phyloP scores from a whole-genome alignment of 2,113 vertebrate species.

The Dicentrarchus labrax region DNA sequence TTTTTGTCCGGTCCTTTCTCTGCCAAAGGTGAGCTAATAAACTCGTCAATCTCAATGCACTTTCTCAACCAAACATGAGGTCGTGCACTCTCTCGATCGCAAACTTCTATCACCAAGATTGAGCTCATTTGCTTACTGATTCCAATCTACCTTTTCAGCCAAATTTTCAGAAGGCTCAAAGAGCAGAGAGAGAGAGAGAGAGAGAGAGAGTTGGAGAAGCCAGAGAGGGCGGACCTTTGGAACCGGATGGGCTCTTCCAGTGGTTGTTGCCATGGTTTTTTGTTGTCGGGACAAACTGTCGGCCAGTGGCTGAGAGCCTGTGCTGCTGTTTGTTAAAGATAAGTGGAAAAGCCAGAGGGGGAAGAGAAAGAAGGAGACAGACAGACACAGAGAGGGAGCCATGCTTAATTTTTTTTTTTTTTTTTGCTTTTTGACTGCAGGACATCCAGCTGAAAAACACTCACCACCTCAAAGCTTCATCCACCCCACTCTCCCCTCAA shows the following conservation, averaged over 20 bases:
- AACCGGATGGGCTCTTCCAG: constrained; percentile 67
- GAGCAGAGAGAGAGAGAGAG: constrained; percentile 7
- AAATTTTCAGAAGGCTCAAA: constrained; percentile 42
- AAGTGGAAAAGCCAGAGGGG: constrained; percentile 78
- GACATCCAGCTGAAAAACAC: constrained; percentile 67
- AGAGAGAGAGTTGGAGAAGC: constrained; percentile 1
- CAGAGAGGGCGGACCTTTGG: constrained; percentile 66
- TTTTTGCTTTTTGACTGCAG: constrained; percentile 52
- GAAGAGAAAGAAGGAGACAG: constrained; percentile 59
- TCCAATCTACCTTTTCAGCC: constrained; percentile 40
- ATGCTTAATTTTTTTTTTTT: constrained; percentile 50
- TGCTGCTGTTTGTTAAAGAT: constrained; percentile 84
- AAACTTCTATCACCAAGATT: constrained; percentile 26
- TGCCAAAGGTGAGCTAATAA: constrained; percentile 43
- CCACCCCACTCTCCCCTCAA: constrained; percentile 37
- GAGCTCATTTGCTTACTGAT: constrained; percentile 45
- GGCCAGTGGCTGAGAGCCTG: constrained; percentile 79
- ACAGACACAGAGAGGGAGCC: constrained; percentile 58
- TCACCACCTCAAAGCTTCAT: constrained; percentile 62
- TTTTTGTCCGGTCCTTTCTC: not conserved
- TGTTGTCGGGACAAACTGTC: constrained; percentile 81
- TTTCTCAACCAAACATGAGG: constrained; percentile 4
- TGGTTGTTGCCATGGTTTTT: constrained; percentile 82
- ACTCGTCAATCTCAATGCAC: not conserved
- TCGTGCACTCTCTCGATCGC: not conserved